Conservation (phyloP, 2,888 invertebrate genomes). For the Quadriops clusia region DNA sequence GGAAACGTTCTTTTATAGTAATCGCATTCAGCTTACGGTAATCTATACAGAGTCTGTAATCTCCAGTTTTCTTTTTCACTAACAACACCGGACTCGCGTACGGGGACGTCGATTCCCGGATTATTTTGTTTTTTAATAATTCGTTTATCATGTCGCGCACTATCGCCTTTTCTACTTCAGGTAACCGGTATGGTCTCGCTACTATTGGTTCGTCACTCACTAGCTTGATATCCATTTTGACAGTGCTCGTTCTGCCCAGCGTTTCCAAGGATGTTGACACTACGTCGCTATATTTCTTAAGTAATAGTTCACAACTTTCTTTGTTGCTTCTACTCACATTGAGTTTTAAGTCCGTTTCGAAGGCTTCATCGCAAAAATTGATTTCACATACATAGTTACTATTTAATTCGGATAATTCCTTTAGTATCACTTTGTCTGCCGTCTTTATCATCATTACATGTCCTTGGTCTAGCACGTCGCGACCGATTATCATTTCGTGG, state of each 20-base stretch:
- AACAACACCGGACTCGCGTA: constrained; percentile 4
- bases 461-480: constrained; percentile 7
- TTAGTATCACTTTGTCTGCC: neutral
- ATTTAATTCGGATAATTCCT: constrained; percentile 4
- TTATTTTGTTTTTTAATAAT: constrained; percentile 1
- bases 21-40: constrained; percentile 4
- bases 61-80: constrained; percentile 6
- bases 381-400: neutral
- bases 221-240: constrained; percentile 2
- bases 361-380: no score
- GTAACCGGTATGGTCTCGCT: constrained; percentile 1
- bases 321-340: neutral
- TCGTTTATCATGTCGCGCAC: constrained; percentile 1
- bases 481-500: constrained; percentile 7
- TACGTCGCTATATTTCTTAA: neutral
- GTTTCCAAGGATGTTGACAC: neutral
- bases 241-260: constrained; percentile 5
- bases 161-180: neutral
- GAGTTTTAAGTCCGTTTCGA: no score
- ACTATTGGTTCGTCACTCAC: constrained; percentile 3
- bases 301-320: neutral
- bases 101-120: constrained; percentile 4
- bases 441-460: no score
- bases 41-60: constrained; percentile 2
- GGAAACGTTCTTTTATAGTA: constrained; percentile 5